Evolutionary conservation across 2,888 invertebrate species (phyloP).

Genomic region (Andrena marginata): DNA sequence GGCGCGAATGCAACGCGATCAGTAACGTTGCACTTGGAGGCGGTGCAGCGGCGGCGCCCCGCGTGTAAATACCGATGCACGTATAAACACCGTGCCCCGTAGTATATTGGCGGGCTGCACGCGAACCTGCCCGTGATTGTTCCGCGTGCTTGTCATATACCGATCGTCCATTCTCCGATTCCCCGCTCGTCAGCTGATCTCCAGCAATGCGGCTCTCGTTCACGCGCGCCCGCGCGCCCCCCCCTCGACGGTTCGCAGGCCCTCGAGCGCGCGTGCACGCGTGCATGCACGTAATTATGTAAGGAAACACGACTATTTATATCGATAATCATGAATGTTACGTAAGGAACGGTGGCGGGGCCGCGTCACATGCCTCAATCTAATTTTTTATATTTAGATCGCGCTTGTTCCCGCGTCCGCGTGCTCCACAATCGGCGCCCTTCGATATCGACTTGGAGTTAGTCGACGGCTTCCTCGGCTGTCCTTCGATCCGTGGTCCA

Average conservation of each 20-base stretch:
- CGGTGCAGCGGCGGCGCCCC: not conserved
- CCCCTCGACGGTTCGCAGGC: not conserved
- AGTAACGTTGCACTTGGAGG: conserved; percentile 4
- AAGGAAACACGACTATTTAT: conserved; percentile 60
- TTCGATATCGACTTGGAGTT: not conserved
- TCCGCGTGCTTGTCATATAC: conserved; percentile 70
- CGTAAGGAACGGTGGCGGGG: conserved; percentile 34
- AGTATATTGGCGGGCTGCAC: conserved; percentile 65
- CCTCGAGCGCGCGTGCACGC: conserved; percentile 13
- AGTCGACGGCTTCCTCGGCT: not conserved
- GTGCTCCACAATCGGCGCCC: not conserved
- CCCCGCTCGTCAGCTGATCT: conserved; percentile 73
- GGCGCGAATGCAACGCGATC: conserved; percentile 32
- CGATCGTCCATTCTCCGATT: conserved; percentile 58
- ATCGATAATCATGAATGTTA: conserved; percentile 53
- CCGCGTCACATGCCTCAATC: conserved; percentile 39
- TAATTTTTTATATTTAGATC: conserved; percentile 58
- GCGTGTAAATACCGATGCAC: conserved; percentile 31
- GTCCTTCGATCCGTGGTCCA: conserved; percentile 9
- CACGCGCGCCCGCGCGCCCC: conserved; percentile 24
- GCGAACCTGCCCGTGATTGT: conserved; percentile 74
- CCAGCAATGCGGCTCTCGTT: conserved; percentile 70
- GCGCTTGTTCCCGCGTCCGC: conserved; percentile 11
- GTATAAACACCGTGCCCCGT: conserved; percentile 45
- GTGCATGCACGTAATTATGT: conserved; percentile 47